Conservation (phyloP, 1,140 invertebrate genomes). For the Musca vetustissima region DNA sequence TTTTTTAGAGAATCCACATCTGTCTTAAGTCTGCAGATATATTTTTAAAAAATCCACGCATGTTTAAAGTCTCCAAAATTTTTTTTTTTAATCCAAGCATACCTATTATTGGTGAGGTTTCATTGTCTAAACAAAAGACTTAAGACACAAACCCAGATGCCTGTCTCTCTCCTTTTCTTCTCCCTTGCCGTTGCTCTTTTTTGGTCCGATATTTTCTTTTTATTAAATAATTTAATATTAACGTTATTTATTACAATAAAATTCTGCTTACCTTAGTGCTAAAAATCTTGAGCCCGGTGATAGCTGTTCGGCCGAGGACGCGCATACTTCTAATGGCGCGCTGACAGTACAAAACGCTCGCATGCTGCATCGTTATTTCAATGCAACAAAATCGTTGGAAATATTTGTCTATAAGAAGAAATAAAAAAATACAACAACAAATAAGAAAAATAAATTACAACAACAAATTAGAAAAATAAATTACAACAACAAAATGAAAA, state of each 20-base stretch:
- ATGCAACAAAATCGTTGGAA: conserved; percentile 52
- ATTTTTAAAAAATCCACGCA: no score
- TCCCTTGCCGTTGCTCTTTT: no score
- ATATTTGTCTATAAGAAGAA: conserved; percentile 44
- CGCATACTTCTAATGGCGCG: conserved; percentile 57
- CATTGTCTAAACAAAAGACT: no score
- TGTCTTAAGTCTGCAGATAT: no score
- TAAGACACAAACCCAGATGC: no score
- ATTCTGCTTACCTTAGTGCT: conserved; percentile 47
- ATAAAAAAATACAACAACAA: background rate
- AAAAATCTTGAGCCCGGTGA: conserved; percentile 55
- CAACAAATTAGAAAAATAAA: background rate
- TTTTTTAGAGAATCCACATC: no score
- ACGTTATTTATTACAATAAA: background rate
- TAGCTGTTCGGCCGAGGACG: conserved; percentile 56
- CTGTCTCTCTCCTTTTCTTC: background rate
- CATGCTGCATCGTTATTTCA: conserved; percentile 57
- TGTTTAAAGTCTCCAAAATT: no score
- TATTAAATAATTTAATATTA: background rate
- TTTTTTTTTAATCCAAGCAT: no score
- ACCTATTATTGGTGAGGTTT: no score
- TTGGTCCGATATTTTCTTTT: background rate
- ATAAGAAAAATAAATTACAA: background rate
- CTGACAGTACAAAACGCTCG: conserved; percentile 57
- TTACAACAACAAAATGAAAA: background rate